These are phyloP conservation scores for Noctuana brunneofusca DNA, from an alignment of 2,888 invertebrate species.

Conservation along the genomic window DNA sequence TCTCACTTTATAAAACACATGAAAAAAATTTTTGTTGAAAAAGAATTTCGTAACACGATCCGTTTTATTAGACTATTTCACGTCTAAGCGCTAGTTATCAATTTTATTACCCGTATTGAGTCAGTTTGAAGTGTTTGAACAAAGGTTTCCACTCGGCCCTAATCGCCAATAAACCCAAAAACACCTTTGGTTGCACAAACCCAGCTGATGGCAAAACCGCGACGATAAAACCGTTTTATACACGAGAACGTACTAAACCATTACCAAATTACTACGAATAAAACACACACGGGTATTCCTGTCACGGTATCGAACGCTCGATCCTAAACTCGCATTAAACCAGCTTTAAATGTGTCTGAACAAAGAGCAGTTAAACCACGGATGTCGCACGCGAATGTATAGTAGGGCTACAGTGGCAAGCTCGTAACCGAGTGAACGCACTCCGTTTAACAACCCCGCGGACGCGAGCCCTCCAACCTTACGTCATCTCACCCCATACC, in stretches of 20 bases:
- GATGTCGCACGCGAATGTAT: constrained; percentile 55
- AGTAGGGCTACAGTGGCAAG: constrained; percentile 66
- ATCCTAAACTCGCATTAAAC: constrained; percentile 65
- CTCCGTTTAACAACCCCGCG: constrained; percentile 76
- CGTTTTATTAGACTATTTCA: constrained; percentile 35
- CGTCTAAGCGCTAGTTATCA: constrained; percentile 44
- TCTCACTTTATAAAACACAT: not conserved
- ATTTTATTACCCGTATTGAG: constrained; percentile 64
- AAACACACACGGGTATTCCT: constrained; percentile 71
- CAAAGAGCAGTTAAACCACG: constrained; percentile 74
- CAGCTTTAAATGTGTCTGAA: constrained; percentile 65
- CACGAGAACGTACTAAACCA: constrained; percentile 61
- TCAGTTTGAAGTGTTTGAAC: constrained; percentile 63
- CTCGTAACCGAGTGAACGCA: constrained; percentile 75
- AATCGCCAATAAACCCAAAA: constrained; percentile 76
- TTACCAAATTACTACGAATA: constrained; percentile 71
- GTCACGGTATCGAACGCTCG: constrained; percentile 60
- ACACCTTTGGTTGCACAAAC: constrained; percentile 77
- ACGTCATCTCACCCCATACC: constrained; percentile 81
- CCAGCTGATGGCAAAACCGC: constrained; percentile 72
- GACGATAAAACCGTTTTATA: constrained; percentile 68
- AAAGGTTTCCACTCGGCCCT: constrained; percentile 73
- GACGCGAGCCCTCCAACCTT: constrained; percentile 62
- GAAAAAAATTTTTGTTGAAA: not conserved
- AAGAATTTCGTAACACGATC: constrained; percentile 10